These are phyloP conservation scores for Harpagifer antarcticus DNA, from an alignment of 2,797 vertebrate species.

Conservation along the genomic window DNA sequence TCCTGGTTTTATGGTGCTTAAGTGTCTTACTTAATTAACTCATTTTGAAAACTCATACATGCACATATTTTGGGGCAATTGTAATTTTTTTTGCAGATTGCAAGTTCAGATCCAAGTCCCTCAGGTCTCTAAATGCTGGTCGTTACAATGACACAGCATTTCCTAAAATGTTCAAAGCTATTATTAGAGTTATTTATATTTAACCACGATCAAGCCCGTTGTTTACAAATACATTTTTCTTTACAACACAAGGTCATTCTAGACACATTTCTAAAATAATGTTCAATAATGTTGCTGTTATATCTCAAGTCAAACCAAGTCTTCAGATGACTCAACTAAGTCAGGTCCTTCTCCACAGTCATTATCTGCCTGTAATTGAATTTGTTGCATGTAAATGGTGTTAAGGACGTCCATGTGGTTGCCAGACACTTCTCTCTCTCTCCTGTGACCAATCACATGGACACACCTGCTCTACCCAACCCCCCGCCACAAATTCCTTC, in stretches of 20 bases:
- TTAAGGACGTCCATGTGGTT: background rate
- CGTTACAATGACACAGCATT: background rate
- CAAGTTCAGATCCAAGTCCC: background rate
- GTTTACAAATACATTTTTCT: background rate
- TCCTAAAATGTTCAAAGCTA: too few relatives aligned
- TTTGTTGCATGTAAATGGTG: slow-evolving; percentile 7
- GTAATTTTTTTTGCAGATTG: background rate
- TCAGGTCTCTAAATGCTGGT: background rate
- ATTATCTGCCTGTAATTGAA: slow-evolving; percentile 20
- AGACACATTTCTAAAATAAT: background rate
- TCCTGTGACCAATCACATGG: slow-evolving; percentile 41
- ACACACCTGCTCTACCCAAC: slow-evolving; percentile 11
- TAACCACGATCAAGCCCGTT: background rate
- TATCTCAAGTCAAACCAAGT: background rate
- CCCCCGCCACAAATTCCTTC: background rate
- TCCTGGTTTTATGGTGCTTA: background rate
- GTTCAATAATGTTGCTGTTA: background rate
- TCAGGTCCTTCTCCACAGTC: background rate
- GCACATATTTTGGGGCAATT: background rate
- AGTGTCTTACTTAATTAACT: background rate
- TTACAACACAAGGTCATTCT: background rate
- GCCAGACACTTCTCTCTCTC: slow-evolving; percentile 17
- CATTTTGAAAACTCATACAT: background rate
- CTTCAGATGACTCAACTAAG: background rate
- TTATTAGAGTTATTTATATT: background rate